Evolutionary conservation across 2,113 vertebrate species (phyloP).

Genomic region (Furnarius figulus): DNA sequence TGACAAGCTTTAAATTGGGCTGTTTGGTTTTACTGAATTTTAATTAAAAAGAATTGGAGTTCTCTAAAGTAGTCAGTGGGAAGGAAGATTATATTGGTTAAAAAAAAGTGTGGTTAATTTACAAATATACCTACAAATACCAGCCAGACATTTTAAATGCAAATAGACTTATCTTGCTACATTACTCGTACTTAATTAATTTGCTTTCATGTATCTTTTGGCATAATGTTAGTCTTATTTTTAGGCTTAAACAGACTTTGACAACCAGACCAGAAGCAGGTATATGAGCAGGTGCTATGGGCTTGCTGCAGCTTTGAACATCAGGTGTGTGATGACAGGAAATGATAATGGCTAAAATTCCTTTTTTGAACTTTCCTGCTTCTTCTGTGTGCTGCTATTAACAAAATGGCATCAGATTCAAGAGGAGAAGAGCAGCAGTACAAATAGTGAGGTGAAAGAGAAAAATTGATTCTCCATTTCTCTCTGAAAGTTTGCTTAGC

Average conservation of each 20-base stretch:
- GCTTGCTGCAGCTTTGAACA: background rate
- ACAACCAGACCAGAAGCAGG: background rate
- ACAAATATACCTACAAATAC: background rate
- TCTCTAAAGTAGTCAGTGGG: background rate
- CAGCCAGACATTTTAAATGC: background rate
- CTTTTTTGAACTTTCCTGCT: background rate
- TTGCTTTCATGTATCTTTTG: background rate
- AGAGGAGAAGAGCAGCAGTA: background rate
- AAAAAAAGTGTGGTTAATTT: background rate
- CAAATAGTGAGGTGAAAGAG: background rate
- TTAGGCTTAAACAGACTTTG: background rate
- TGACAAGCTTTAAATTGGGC: background rate
- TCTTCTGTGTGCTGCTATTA: background rate
- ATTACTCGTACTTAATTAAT: background rate
- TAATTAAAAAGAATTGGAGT: conserved; percentile 13
- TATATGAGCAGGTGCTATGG: background rate
- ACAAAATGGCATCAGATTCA: background rate
- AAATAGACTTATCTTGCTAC: background rate
- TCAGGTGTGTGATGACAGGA: background rate
- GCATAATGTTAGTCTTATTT: background rate
- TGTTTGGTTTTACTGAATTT: conserved; percentile 15
- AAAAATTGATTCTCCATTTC: accelerated
- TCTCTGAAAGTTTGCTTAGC: background rate
- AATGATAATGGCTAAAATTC: background rate
- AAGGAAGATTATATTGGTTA: background rate